These are phyloP conservation scores for Sanderia malayensis DNA, from an alignment of 30 jellyfish, hydroid and myxozoan species.

Conservation along the genomic window DNA sequence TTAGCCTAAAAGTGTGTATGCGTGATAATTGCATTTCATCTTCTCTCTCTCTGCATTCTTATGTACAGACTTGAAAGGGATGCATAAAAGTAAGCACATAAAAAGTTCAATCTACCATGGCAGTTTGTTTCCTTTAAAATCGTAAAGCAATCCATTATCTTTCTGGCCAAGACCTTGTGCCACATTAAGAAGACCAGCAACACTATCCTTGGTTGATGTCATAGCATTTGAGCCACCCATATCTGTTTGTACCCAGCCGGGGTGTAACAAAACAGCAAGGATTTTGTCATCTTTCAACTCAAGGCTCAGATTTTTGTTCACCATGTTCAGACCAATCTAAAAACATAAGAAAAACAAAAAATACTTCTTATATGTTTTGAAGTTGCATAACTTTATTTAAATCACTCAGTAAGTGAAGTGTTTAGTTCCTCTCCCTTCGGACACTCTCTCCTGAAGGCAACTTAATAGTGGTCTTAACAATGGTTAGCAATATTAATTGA, in stretches of 20 bases:
- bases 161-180: conserved; percentile 44
- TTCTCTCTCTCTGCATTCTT: too few species aligned
- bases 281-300: conserved; percentile 76
- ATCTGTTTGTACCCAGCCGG: conserved; percentile 93
- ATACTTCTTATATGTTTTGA: too few species aligned
- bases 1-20: too few species aligned
- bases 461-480: background rate
- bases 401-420: too few species aligned
- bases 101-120: conserved; percentile 58
- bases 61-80: too few species aligned
- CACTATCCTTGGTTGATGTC: conserved; percentile 62
- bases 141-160: conserved; percentile 71
- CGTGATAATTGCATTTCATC: too few species aligned
- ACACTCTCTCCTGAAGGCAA: too few species aligned
- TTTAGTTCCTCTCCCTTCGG: too few species aligned
- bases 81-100: conserved; percentile 18
- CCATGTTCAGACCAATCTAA: conserved; percentile 88
- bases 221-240: conserved; percentile 82
- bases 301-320: conserved; percentile 72
- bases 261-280: conserved; percentile 72
- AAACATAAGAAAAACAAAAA: too few species aligned
- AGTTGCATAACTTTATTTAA: too few species aligned
- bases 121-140: conserved; percentile 50
- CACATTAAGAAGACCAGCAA: conserved; percentile 52
- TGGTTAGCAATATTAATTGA: background rate